These are phyloP conservation scores for Fratercula arctica DNA, from an alignment of 2,797 vertebrate genomes.

Conservation along the genomic window DNA sequence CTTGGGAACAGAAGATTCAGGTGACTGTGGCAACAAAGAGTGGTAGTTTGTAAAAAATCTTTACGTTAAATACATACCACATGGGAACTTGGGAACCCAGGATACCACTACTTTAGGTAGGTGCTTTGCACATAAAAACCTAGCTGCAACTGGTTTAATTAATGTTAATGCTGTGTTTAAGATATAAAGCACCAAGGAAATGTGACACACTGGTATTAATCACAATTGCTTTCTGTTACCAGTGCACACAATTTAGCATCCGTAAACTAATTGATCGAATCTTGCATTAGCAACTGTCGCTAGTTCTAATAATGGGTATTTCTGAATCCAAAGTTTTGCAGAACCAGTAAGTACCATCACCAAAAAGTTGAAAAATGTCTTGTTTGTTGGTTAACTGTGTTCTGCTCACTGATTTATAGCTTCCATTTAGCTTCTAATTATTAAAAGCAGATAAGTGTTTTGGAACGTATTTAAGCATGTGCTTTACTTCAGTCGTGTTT, in stretches of 20 bases:
- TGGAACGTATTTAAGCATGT: background rate
- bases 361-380: background rate
- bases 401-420: background rate
- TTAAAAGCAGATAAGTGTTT: constrained; percentile 37
- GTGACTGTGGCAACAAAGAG: background rate
- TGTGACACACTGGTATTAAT: background rate
- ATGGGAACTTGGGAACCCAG: background rate
- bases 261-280: background rate
- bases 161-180: background rate
- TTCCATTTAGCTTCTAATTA: constrained; percentile 26
- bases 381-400: background rate
- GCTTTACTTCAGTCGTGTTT: constrained; percentile 10
- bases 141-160: background rate
- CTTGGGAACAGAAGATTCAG: background rate
- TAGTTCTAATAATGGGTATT: background rate
- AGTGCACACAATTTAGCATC: background rate
- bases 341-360: background rate
- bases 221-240: background rate
- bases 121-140: background rate
- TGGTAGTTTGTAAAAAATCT: background rate
- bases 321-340: background rate
- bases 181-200: background rate
- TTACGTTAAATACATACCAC: background rate
- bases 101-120: background rate
- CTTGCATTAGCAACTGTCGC: background rate